Evolutionary conservation across 2,113 vertebrate species (phyloP), one percentile per base, ranked within the genome.

Genomic region (Meriones unguiculatus): DNA sequence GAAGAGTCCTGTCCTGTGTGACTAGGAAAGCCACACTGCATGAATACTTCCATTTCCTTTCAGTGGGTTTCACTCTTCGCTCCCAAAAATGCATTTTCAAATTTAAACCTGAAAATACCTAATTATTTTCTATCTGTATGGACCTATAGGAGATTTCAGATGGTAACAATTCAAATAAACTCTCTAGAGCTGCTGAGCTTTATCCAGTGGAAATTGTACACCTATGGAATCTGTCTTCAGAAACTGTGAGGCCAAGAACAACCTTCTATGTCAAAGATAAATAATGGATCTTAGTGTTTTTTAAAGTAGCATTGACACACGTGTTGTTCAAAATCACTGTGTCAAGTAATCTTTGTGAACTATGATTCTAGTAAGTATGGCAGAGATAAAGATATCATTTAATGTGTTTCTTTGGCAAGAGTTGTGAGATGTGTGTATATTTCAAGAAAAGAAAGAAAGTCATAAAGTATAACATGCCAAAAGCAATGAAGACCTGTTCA

Each of bases 371-470:
- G 17, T 38, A 85, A 94, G 38, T 28, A 46, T 20, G 76, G 18
- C 24, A 93, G 32, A 38, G 82, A 93, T 59, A 15, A 73, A 65
- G 82, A 64, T 32, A 73, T 3, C n/a, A 81, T 67, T 70, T 57
- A 93, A 91, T 46, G 46, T 46, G 46, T 46, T 46, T 46, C 46
- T 46, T 70, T 41, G 22, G 3, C 4, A 10, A 72, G 50, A 82
- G 13, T 76, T 90, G 24, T 59, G 28, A 85, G 30, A 41, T 9
- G 2, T n/a, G 14, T 84, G 11, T 35, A 15, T 50, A 38, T 78
- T 91, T 65, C 32, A 72, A 59, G 7, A 93, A 88, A 96, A 88
- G 13, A 22, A 75, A 81, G n/a, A 80, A 85, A 64, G 11, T 87
- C 20, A 78, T 41, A 73, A 93, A 67, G 12, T 28, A 91, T 41